Conservation (phyloP, 2,888 invertebrate species). For the Platerodrilus igneus region DNA sequence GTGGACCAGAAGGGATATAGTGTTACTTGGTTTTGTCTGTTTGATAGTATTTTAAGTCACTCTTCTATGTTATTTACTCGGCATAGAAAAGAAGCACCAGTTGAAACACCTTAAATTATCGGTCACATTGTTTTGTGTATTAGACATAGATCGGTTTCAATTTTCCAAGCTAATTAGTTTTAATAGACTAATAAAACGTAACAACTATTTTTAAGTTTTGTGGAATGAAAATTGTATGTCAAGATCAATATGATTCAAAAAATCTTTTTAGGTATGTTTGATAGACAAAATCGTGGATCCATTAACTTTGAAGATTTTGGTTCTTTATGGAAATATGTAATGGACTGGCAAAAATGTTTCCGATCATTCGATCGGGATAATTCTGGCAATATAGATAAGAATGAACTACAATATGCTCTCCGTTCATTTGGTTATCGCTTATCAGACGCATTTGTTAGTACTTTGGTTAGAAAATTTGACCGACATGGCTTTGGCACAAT, state of each 20-base stretch:
- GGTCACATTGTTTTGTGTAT: too few relatives aligned
- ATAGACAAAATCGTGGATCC: slow-evolving; percentile 80
- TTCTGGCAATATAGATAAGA: slow-evolving; percentile 86
- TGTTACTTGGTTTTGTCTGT: too few relatives aligned
- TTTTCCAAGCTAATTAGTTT: too few relatives aligned
- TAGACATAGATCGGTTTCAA: too few relatives aligned
- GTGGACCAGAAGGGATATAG: too few relatives aligned
- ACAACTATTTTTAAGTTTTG: too few relatives aligned
- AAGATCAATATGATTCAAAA: not conserved
- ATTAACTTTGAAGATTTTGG: slow-evolving; percentile 95
- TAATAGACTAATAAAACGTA: too few relatives aligned
- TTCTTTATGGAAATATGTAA: slow-evolving; percentile 95
- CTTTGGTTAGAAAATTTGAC: slow-evolving; percentile 90
- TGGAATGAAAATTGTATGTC: too few relatives aligned
- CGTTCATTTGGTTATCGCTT: slow-evolving; percentile 85
- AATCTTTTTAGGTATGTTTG: slow-evolving; percentile 80
- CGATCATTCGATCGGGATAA: slow-evolving; percentile 89
- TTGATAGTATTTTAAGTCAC: too few relatives aligned
- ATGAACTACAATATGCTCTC: slow-evolving; percentile 86
- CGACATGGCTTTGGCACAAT: slow-evolving; percentile 83
- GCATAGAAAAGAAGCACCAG: too few relatives aligned
- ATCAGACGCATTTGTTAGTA: slow-evolving; percentile 73
- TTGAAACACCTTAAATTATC: too few relatives aligned
- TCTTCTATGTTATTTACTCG: too few relatives aligned
- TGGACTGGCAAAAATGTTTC: slow-evolving; percentile 97